phyloP scores from a whole-genome alignment of 92 coral and sea anemone genomes.

The Actinostola sp. region DNA sequence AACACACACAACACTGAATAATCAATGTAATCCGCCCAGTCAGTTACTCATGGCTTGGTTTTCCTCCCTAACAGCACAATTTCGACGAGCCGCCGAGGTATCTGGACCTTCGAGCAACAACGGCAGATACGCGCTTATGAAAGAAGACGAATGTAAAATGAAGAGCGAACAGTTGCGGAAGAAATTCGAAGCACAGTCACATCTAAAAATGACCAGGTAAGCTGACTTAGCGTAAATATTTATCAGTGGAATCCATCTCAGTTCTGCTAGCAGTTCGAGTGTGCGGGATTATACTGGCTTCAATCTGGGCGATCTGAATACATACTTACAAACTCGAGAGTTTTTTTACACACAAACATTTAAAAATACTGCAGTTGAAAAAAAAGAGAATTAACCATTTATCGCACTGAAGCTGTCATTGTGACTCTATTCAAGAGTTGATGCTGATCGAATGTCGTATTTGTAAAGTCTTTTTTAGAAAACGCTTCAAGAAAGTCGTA shows the following conservation, averaged over 20 bases:
- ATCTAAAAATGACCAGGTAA: constrained; percentile 13
- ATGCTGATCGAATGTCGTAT: too few relatives aligned
- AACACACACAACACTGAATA: too few relatives aligned
- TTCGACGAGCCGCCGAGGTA: constrained; percentile 63
- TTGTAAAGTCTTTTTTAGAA: too few relatives aligned
- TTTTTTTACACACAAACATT: too few relatives aligned
- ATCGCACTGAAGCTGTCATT: too few relatives aligned
- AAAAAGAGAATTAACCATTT: too few relatives aligned
- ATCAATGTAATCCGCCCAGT: too few relatives aligned
- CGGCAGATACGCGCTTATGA: constrained; percentile 47
- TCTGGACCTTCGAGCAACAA: constrained; percentile 42
- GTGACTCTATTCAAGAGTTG: too few relatives aligned
- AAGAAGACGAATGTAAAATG: constrained; percentile 33
- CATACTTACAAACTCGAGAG: too few relatives aligned
- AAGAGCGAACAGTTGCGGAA: constrained; percentile 27
- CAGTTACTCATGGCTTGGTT: neutral
- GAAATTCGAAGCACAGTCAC: constrained; percentile 18
- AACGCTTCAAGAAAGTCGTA: too few relatives aligned
- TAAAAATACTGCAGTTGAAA: too few relatives aligned
- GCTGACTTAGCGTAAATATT: neutral
- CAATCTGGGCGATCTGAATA: too few relatives aligned
- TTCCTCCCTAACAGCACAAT: constrained; percentile 59
- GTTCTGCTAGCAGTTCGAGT: neutral
- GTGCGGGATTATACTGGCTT: neutral
- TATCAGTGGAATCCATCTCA: neutral